Conservation (phyloP, 1,140 invertebrate genomes). For the Macrobrachium nipponense region DNA sequence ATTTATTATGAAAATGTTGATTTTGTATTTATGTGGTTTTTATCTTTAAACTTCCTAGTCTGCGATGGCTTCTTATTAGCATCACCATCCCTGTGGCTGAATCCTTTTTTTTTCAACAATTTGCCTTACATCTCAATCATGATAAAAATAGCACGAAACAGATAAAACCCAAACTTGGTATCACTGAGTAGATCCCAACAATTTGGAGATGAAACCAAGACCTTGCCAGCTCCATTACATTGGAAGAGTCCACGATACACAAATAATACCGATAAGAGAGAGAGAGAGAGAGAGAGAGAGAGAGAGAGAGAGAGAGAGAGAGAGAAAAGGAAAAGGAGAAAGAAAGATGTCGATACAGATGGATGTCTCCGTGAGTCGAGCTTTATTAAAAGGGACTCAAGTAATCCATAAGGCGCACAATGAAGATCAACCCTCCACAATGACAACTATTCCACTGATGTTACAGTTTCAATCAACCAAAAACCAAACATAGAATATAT, state of each 20-base stretch:
- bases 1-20: too few species aligned
- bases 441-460: not conserved
- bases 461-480: constrained; percentile 39
- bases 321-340: constrained; percentile 30
- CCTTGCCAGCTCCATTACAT: not conserved
- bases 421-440: not conserved
- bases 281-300: constrained; percentile 20
- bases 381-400: constrained; percentile 21
- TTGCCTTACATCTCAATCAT: too few species aligned
- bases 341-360: constrained; percentile 26
- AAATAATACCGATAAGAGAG: not conserved
- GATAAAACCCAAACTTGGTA: too few species aligned
- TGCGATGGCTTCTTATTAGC: too few species aligned
- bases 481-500: constrained; percentile 35
- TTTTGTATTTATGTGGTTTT: too few species aligned
- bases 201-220: too few species aligned
- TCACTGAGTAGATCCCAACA: too few species aligned
- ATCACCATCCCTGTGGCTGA: too few species aligned
- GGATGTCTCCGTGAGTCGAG: not conserved
- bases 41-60: too few species aligned
- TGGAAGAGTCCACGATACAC: constrained; percentile 1
- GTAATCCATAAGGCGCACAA: not conserved
- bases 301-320: constrained; percentile 24
- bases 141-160: too few species aligned
- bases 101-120: too few species aligned